Evolutionary conservation across 2,113 vertebrate species (phyloP).

Genomic region (Zapus hudsonius): DNA sequence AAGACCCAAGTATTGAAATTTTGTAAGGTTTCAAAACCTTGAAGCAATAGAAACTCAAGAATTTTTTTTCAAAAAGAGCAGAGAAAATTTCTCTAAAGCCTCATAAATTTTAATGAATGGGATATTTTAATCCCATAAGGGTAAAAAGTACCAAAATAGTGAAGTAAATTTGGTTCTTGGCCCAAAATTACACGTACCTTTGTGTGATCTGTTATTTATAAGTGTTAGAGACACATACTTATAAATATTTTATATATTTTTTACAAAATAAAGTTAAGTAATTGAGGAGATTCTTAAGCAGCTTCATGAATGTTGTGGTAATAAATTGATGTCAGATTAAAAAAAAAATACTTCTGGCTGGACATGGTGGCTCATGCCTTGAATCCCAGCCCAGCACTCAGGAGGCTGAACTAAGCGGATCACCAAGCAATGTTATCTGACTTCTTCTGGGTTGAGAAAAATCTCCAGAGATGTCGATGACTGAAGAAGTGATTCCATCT

Average conservation of each 20-base stretch:
- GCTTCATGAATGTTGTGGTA: neutral
- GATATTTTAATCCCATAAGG: neutral
- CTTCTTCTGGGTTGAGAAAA: neutral
- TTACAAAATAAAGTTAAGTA: neutral
- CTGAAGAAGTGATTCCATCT: neutral
- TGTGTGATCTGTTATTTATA: neutral
- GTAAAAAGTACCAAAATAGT: neutral
- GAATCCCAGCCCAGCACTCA: too few relatives aligned
- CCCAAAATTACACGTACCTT: neutral
- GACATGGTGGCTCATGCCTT: too few relatives aligned
- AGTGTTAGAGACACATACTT: neutral
- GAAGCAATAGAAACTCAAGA: neutral
- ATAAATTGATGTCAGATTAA: neutral
- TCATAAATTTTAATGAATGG: neutral
- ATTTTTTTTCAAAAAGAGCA: neutral
- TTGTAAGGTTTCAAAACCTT: conserved; percentile 19
- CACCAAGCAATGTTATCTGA: neutral
- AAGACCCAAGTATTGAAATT: neutral
- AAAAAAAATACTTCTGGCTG: neutral
- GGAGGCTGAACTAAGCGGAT: too few relatives aligned
- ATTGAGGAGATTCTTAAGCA: neutral
- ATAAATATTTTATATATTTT: neutral
- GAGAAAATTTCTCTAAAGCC: neutral
- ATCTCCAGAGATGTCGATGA: neutral
- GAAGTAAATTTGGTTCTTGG: neutral